Evolutionary conservation across 2,113 vertebrate species (phyloP), one percentile per base, ranked within the genome.

Genomic region (Tor tambroides): DNA sequence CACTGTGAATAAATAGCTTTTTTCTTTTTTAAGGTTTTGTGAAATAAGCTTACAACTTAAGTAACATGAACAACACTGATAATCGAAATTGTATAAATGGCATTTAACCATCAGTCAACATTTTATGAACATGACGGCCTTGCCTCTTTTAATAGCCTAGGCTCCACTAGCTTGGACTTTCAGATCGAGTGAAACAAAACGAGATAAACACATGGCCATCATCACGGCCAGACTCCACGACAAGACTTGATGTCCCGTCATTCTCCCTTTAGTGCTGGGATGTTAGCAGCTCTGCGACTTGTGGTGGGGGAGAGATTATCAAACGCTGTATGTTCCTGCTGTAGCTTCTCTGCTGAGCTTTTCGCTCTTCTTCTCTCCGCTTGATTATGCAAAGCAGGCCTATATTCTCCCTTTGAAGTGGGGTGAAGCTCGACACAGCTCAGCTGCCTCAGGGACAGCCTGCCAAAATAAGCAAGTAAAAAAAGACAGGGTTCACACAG

Each of bases 331-430:
- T 93, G 92, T 94, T 94, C 93, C 90, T 90, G 91, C 94, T 79
- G 74, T n/a, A 72, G 86, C 93, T 93, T 80, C 26, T 75, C 65
- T 65, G 35, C 88, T 56, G 79, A 83, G 74, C 91, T 91, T 93
- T 92, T 92, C 91, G 93, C 93, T 94, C 94, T 93, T 92, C 93
- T 92, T 93, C 91, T 94, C 93, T 91, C 92, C 90, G 94, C 94
- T 93, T 94, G 95, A 95, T 95, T 95, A 95, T 95, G 95, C 93
- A 95, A 95, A 95, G 93, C 92, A 95, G 94, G 90, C 94, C 95
- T 94, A 94, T 91, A 95, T 95, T 94, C 91, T 89, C 83, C 89
- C 92, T 95, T 95, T 95, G 94, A 95, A 95, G 94, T 94, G 91
- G 89, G 90, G 92, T 92, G 69, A 89, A 93, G 93, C 91, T 92